phyloP scores from a whole-genome alignment of 2,797 vertebrate genomes.

The Microctenopoma lineatum region DNA sequence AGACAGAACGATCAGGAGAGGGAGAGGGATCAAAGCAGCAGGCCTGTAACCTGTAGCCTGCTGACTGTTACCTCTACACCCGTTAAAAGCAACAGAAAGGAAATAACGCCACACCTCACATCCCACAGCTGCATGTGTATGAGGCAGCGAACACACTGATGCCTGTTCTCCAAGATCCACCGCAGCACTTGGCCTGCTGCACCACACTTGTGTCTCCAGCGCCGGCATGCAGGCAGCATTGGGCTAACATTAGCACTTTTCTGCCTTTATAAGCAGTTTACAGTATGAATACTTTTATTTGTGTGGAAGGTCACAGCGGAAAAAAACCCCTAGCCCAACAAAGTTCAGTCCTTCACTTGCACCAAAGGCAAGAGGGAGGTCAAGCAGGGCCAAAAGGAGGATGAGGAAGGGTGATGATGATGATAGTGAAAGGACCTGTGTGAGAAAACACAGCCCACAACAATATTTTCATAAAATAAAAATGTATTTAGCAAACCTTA shows the following conservation, averaged over 20 bases:
- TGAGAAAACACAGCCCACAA: not conserved
- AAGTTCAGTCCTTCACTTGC: slow-evolving; percentile 55
- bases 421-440: slow-evolving; percentile 21
- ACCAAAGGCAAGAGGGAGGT: slow-evolving; percentile 52
- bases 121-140: slow-evolving; percentile 62
- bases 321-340: slow-evolving; percentile 25
- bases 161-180: slow-evolving; percentile 69
- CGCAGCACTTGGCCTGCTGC: slow-evolving; percentile 64
- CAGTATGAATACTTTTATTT: slow-evolving; percentile 59
- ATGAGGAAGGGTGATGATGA: slow-evolving; percentile 28
- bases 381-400: slow-evolving; percentile 15
- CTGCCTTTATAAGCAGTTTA: slow-evolving; percentile 62
- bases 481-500: slow-evolving; percentile 1
- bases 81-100: slow-evolving; percentile 59
- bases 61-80: slow-evolving; percentile 56
- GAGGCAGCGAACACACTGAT: slow-evolving; percentile 67
- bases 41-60: slow-evolving; percentile 68
- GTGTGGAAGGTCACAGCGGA: slow-evolving; percentile 51
- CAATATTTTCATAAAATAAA: slow-evolving; percentile 4
- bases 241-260: slow-evolving; percentile 69
- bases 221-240: slow-evolving; percentile 52
- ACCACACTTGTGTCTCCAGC: slow-evolving; percentile 67
- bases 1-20: slow-evolving; percentile 33
- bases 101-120: slow-evolving; percentile 76
- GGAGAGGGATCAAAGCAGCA: slow-evolving; percentile 66